Conservation (phyloP, 2,888 invertebrate species). For the Azorinus chamasolen region DNA sequence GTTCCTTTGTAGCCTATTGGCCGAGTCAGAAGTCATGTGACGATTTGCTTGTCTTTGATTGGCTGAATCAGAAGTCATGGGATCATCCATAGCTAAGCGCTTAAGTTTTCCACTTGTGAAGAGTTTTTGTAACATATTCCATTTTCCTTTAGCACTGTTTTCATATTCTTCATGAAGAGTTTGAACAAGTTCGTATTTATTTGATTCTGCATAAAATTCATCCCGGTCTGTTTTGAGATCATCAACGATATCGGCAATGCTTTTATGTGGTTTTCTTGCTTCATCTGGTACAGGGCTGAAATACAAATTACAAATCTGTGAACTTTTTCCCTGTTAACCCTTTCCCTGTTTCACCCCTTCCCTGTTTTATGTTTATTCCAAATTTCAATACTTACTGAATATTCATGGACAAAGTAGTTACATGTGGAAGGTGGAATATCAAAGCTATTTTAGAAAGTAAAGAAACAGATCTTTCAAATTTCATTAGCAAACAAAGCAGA, state of each 20-base stretch:
- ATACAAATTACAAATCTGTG: not conserved
- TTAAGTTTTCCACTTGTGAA: conserved; percentile 26
- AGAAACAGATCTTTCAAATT: too few species aligned
- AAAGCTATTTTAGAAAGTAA: too few species aligned
- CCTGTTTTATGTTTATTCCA: too few species aligned
- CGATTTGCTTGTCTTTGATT: conserved; percentile 1
- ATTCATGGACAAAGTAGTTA: too few species aligned
- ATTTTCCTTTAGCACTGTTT: conserved; percentile 54
- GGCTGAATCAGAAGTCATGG: conserved; percentile 31
- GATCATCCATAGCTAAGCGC: conserved; percentile 1
- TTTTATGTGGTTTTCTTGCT: not conserved
- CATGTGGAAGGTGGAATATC: too few species aligned
- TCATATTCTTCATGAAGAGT: conserved; percentile 57
- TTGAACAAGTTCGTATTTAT: conserved; percentile 57
- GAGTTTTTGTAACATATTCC: conserved; percentile 57
- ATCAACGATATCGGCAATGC: conserved; percentile 42
- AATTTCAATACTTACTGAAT: too few species aligned
- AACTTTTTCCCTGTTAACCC: too few species aligned
- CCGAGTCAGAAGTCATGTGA: not conserved
- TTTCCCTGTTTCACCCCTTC: too few species aligned
- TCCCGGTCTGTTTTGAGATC: conserved; percentile 65
- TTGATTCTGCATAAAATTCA: conserved; percentile 58
- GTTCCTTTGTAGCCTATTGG: conserved; percentile 1
- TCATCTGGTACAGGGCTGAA: conserved; percentile 16
- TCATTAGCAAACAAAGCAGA: too few species aligned